phyloP scores from a whole-genome alignment of 2,888 invertebrate genomes.

The Acrobasis repandana region DNA sequence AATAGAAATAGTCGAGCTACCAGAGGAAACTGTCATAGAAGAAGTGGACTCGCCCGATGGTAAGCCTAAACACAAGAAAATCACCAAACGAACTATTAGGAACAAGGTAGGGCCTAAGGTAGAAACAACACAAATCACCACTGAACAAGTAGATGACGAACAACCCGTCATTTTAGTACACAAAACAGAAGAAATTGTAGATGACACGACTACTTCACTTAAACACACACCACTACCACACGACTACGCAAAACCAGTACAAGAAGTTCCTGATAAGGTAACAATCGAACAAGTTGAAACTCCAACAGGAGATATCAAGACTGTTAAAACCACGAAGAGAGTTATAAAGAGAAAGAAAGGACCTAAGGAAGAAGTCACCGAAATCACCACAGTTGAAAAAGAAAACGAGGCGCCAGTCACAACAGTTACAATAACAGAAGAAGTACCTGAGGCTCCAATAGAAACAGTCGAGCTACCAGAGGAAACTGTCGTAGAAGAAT shows the following conservation, averaged over 20 bases:
- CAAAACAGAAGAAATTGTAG: conserved; percentile 40
- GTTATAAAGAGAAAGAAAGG: too few relatives aligned
- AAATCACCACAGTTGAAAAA: too few relatives aligned
- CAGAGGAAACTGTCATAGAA: conserved; percentile 34
- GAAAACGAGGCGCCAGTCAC: too few relatives aligned
- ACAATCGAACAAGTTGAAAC: too few relatives aligned
- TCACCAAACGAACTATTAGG: conserved; percentile 58
- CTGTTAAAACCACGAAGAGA: too few relatives aligned
- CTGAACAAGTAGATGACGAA: conserved; percentile 67
- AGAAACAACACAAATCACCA: conserved; percentile 33
- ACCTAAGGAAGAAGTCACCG: too few relatives aligned
- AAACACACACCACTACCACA: neutral
- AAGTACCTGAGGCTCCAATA: too few relatives aligned
- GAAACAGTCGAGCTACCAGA: too few relatives aligned
- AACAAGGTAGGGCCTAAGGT: conserved; percentile 41
- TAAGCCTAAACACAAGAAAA: conserved; percentile 31
- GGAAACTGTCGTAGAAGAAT: too few relatives aligned
- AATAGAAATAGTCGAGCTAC: conserved; percentile 31
- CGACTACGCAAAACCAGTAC: neutral
- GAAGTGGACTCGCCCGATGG: conserved; percentile 31
- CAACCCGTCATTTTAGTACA: conserved; percentile 61
- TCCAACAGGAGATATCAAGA: too few relatives aligned
- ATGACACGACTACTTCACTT: neutral
- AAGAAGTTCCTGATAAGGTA: too few relatives aligned
- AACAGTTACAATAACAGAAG: too few relatives aligned